Conservation (phyloP, 1,140 invertebrate species). For the Thaumetopoea pityocampa region DNA sequence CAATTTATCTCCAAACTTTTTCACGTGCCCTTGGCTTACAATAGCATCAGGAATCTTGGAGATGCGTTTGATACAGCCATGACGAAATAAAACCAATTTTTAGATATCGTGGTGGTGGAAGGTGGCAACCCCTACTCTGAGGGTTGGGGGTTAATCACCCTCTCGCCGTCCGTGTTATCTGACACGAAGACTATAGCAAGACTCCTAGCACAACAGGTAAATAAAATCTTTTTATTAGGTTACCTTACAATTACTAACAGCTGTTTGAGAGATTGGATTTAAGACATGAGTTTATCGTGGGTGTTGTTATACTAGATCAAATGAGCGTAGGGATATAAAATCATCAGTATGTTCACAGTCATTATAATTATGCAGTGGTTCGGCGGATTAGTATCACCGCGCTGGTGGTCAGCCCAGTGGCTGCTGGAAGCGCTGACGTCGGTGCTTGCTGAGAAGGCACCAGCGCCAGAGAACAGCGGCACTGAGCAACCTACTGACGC, state of each 20-base stretch:
- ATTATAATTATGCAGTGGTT: no score
- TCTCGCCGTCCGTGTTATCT: constrained; percentile 42
- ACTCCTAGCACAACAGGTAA: constrained; percentile 61
- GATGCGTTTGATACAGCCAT: no score
- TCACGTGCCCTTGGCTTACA: no score
- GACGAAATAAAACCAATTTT: no score
- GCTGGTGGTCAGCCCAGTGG: constrained; percentile 73
- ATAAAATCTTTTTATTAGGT: not conserved
- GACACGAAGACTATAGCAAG: constrained; percentile 58
- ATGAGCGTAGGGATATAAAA: no score
- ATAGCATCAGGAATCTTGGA: no score
- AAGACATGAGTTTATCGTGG: no score
- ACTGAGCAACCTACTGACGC: constrained; percentile 41
- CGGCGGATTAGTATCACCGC: constrained; percentile 64
- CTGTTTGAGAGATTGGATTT: no score
- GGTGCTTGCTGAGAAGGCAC: constrained; percentile 51
- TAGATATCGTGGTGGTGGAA: constrained; percentile 61
- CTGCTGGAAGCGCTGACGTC: constrained; percentile 68
- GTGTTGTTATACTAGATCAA: no score
- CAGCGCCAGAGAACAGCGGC: constrained; percentile 27
- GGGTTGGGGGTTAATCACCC: constrained; percentile 57
- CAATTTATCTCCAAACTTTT: no score
- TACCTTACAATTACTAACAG: no score
- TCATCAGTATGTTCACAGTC: no score
- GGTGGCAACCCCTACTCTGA: constrained; percentile 51